Evolutionary conservation across 2,888 invertebrate species (phyloP).

Genomic region (Leptura quadrifasciata): DNA sequence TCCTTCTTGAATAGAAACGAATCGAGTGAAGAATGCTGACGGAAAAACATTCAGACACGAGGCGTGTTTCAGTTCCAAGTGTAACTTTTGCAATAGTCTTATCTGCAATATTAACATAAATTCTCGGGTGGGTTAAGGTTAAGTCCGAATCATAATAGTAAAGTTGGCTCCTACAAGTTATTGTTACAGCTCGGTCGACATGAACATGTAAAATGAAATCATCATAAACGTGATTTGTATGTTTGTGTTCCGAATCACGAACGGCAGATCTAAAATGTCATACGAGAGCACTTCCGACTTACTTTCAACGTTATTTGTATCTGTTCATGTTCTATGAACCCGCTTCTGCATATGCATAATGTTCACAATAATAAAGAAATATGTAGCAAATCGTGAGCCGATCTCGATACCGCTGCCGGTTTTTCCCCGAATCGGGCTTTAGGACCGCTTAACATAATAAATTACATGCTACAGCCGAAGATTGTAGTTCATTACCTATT

Average conservation of each 20-base stretch:
- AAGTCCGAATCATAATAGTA: conserved; percentile 64
- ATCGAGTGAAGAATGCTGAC: neutral
- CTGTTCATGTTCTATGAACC: conserved; percentile 51
- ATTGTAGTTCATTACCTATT: neutral
- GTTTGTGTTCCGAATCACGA: conserved; percentile 68
- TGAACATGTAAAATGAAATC: conserved; percentile 70
- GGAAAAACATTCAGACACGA: conserved; percentile 5
- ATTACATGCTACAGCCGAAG: neutral
- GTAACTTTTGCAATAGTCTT: conserved; percentile 23
- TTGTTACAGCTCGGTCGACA: conserved; percentile 64
- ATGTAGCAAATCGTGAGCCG: conserved; percentile 24
- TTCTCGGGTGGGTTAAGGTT: conserved; percentile 60
- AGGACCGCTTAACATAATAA: neutral
- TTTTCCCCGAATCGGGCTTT: conserved; percentile 25
- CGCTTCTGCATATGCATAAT: conserved; percentile 51
- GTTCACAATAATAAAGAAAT: conserved; percentile 51
- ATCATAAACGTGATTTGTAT: conserved; percentile 71
- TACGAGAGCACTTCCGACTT: conserved; percentile 67
- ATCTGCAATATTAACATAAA: conserved; percentile 50
- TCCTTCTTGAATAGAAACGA: neutral
- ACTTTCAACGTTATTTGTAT: conserved; percentile 59
- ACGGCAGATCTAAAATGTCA: conserved; percentile 64
- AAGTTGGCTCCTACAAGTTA: conserved; percentile 64
- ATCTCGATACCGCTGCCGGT: conserved; percentile 30
- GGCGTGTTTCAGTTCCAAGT: conserved; percentile 28